A percentile compares a stretch with the other conserved stretches of the same genome.
Conservation (phyloP, 2,888 invertebrate species). For the Spodoptera picta region DNA sequence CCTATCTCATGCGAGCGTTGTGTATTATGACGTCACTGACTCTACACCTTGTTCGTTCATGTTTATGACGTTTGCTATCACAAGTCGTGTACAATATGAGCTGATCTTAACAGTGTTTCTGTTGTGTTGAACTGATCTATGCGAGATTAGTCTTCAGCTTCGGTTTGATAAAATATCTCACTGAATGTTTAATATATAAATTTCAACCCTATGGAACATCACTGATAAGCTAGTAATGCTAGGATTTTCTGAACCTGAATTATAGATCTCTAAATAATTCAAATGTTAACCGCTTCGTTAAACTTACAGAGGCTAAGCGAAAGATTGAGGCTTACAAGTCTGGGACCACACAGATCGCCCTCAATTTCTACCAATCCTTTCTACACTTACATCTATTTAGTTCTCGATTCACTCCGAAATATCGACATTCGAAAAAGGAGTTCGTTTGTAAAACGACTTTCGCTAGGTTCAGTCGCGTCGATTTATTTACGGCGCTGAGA, state of each 20-base stretch:
- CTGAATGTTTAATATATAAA: too few relatives aligned
- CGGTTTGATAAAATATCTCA: background rate
- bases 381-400: conserved; percentile 34
- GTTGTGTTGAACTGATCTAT: background rate
- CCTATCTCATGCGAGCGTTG: conserved; percentile 47
- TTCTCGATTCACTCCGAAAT: conserved; percentile 40
- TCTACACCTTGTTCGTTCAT: conserved; percentile 8
- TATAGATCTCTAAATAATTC: too few relatives aligned
- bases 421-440: conserved; percentile 55
- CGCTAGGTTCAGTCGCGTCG: conserved; percentile 46
- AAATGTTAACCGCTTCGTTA: too few relatives aligned
- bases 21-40: conserved; percentile 45
- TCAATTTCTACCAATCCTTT: conserved; percentile 41
- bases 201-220: too few relatives aligned
- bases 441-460: conserved; percentile 57
- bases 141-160: background rate
- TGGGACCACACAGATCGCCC: conserved; percentile 22
- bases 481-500: conserved; percentile 47
- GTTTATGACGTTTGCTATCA: conserved; percentile 26
- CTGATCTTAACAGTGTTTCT: background rate
- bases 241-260: too few relatives aligned
- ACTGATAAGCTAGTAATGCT: too few relatives aligned
- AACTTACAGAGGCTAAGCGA: too few relatives aligned
- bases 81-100: conserved; percentile 12
- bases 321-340: too few relatives aligned